Base-by-base conservation (phyloP, 1,140 invertebrate species). In the Rhagoletis zephyria region DNA sequence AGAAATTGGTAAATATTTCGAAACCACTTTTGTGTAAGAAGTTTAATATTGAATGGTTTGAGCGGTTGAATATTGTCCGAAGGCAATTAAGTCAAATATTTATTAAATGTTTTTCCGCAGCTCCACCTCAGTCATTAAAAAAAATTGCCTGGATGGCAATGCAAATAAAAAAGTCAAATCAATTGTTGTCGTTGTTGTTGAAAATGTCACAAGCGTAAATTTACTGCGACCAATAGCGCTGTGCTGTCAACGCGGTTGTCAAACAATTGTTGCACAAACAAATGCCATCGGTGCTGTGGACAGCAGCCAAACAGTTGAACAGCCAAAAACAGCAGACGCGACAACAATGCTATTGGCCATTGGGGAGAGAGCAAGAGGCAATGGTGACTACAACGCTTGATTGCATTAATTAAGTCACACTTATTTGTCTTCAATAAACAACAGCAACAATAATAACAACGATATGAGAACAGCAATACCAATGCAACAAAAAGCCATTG, bases 401-500 rank as follows among this genome's bases (percentile, higher is more conserved):
- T 85, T 85, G 85, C 60, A 61, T 85, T 85, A 85, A 85, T 85
- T 85, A 85, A 85, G 85, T 85, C 85, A 85, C 56, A 61, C 85
- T 56, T 63, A 85, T 85, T 85, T 85, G 85, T 85, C 85, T 85
- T 60, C 59, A 85, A 85, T 85, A 85, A 85, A 85, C 60, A 85
- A 63, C 74, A 81, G 16, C 74, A 81, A 63, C 59, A 85, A 63
- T 12, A 85, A 63, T 59, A 45, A 45, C 81, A 85, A 40, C 56
- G 10, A 30, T 3, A 61, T 30, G 14, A n/a, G 4, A 51, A 56
- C 74, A 85, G 42, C 30, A 85, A 16, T 42, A 10, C 30, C 30
- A 61, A 14, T 85, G 30, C 56, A 56, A 30, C 85, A 81, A 81
- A 48, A 81, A 56, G 30, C 30, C 30, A 30, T 30, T 30, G n/a